phyloP scores from a whole-genome alignment of 2,888 invertebrate genomes.

The Quadroppia sp. region DNA sequence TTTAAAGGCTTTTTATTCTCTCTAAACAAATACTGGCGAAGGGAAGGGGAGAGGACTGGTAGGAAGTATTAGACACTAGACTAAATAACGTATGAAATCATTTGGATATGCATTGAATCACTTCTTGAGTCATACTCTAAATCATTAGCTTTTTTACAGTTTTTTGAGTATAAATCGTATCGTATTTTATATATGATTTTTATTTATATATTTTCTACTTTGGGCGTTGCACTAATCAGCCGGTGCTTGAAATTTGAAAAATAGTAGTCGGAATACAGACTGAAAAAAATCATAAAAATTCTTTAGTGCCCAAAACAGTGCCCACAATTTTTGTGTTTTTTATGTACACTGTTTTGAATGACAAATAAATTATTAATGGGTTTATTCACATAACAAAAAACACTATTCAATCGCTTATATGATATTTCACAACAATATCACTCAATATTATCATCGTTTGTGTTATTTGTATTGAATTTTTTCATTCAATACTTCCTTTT shows the following conservation, averaged over 20 bases:
- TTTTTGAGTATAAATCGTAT: neutral
- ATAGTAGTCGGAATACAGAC: neutral
- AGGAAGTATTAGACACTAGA: neutral
- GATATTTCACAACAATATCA: no score
- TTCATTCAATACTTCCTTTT: neutral
- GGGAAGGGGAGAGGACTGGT: neutral
- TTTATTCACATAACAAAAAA: neutral
- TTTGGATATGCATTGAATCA: neutral
- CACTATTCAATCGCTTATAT: neutral
- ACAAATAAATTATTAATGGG: slow-evolving; percentile 21
- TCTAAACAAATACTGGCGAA: neutral
- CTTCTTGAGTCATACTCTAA: neutral
- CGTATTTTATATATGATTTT: neutral
- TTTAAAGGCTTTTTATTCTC: slow-evolving; percentile 1
- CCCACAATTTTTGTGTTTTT: neutral
- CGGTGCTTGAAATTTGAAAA: neutral
- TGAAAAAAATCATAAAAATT: slow-evolving; percentile 19
- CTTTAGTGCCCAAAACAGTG: neutral
- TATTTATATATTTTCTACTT: neutral
- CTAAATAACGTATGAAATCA: neutral
- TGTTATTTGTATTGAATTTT: no score
- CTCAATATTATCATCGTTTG: no score
- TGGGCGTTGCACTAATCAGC: neutral
- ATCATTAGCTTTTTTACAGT: neutral
- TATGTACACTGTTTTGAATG: neutral